Evolutionary conservation across 2,797 vertebrate genomes (phyloP).

Genomic region (Typhlichthys subterraneus): DNA sequence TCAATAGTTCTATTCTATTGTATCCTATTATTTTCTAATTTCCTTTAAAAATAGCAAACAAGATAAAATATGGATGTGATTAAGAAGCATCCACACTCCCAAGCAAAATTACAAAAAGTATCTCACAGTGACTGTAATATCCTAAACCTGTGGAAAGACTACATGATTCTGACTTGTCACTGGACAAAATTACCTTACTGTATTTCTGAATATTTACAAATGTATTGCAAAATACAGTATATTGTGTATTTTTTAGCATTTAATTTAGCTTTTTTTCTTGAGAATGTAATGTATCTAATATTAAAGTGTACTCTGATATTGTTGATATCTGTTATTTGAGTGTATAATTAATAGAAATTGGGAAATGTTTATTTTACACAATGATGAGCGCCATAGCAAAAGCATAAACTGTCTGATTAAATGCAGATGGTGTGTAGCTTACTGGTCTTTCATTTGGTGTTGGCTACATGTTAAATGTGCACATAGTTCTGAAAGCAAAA

Average conservation of each 20-base stretch:
- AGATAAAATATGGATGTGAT: not conserved
- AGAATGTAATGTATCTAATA: no score
- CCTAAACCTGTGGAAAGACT: no score
- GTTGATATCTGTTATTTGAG: not conserved
- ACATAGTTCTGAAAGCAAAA: constrained; percentile 11
- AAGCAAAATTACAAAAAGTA: not conserved
- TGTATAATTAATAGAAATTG: not conserved
- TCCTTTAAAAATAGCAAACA: not conserved
- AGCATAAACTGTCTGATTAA: not conserved
- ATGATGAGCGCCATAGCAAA: not conserved
- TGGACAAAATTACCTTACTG: not conserved
- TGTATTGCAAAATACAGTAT: not conserved
- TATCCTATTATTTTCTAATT: not conserved
- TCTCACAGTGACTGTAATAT: not conserved
- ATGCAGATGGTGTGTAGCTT: no score
- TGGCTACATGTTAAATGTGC: no score
- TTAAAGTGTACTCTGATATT: not conserved
- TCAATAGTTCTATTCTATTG: not conserved
- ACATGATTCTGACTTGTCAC: not conserved
- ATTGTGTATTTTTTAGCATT: not conserved
- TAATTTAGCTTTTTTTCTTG: not conserved
- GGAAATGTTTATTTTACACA: not conserved
- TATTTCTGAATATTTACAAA: no score
- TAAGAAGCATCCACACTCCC: not conserved
- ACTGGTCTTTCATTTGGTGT: no score